These are phyloP conservation scores for Centrocercus urophasianus DNA, from an alignment of 2,113 vertebrate genomes.

Conservation along the genomic window DNA sequence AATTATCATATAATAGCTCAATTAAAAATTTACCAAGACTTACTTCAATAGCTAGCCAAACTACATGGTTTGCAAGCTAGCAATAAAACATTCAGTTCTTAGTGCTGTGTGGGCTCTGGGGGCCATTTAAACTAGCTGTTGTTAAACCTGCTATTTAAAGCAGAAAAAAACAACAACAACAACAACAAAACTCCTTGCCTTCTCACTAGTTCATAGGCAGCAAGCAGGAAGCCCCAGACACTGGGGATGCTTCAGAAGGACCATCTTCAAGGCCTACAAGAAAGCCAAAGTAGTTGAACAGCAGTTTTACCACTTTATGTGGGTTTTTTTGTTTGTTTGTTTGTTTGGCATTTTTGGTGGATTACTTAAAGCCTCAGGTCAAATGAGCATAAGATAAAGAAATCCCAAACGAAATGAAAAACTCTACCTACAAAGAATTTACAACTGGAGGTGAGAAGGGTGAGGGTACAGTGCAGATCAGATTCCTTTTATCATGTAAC, in stretches of 20 bases:
- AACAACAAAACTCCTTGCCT: neutral
- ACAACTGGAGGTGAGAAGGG: neutral
- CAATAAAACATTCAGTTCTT: slow-evolving; percentile 12
- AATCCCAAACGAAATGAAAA: neutral
- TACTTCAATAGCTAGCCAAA: slow-evolving; percentile 35
- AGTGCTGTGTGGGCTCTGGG: slow-evolving; percentile 3
- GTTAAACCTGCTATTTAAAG: slow-evolving; percentile 27
- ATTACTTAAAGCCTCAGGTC: neutral
- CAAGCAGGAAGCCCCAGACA: neutral
- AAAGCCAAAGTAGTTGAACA: neutral
- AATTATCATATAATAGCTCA: slow-evolving; percentile 68
- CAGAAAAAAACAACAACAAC: neutral
- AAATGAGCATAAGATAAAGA: neutral
- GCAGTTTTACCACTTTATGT: neutral
- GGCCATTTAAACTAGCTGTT: slow-evolving; percentile 7
- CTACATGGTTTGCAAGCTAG: slow-evolving; percentile 1
- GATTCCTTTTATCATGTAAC: neutral
- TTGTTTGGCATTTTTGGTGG: neutral
- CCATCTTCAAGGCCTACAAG: neutral
- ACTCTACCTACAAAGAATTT: neutral
- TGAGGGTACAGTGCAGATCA: neutral
- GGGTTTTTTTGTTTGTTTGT: neutral
- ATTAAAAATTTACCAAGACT: slow-evolving; percentile 64
- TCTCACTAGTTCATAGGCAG: neutral
- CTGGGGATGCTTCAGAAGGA: neutral